These are phyloP conservation scores for Sipha maydis DNA, from an alignment of 2,888 invertebrate genomes.

Conservation along the genomic window DNA sequence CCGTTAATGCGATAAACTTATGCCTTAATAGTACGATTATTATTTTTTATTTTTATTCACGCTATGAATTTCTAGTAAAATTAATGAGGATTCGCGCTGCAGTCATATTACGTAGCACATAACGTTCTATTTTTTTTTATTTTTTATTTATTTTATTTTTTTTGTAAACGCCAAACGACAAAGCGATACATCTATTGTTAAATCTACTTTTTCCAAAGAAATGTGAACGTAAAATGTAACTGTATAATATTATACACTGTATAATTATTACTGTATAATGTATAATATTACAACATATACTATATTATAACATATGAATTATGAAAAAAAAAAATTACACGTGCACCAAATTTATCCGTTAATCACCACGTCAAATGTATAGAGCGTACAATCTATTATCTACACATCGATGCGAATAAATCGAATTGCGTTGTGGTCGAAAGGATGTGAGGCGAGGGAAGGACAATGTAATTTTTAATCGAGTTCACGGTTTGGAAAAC, in stretches of 20 bases:
- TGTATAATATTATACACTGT: too few relatives aligned
- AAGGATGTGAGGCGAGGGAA: too few relatives aligned
- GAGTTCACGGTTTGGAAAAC: too few relatives aligned
- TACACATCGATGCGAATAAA: not conserved
- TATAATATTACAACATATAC: not conserved
- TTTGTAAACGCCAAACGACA: not conserved
- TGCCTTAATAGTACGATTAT: not conserved
- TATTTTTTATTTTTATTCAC: not conserved
- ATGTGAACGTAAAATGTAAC: not conserved
- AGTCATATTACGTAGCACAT: not conserved
- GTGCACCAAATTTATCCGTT: not conserved
- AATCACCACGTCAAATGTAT: not conserved
- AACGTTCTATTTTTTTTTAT: not conserved
- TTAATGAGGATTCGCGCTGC: not conserved
- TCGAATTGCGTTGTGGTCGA: too few relatives aligned
- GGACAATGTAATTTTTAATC: too few relatives aligned
- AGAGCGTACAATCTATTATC: not conserved
- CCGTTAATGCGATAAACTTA: not conserved
- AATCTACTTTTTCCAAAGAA: not conserved
- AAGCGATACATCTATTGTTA: not conserved
- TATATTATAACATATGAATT: not conserved
- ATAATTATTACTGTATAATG: too few relatives aligned
- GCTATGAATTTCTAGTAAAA: not conserved
- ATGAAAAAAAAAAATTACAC: not conserved
- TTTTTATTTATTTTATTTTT: too few relatives aligned